These are phyloP conservation scores for Zaprionus africanus DNA, from an alignment of 1,140 invertebrate genomes.

Conservation along the genomic window DNA sequence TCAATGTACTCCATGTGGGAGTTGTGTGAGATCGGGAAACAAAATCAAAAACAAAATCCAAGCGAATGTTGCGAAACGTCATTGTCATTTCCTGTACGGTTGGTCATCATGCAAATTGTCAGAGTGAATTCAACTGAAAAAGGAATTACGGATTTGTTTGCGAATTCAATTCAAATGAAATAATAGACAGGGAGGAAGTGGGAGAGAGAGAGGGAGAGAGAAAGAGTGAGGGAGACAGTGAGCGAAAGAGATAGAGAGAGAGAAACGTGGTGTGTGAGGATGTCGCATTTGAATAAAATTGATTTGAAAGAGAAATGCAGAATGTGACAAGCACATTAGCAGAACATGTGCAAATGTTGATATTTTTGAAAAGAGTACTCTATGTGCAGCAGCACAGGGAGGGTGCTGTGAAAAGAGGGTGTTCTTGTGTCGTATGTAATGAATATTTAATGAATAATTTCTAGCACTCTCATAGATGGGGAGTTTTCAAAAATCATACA, in stretches of 20 bases:
- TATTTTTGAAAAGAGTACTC: background rate
- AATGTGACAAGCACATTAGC: constrained; percentile 23
- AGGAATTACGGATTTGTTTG: constrained; percentile 12
- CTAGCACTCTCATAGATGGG: background rate
- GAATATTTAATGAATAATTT: background rate
- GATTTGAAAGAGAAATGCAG: constrained; percentile 22
- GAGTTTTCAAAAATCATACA: background rate
- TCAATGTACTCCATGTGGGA: background rate
- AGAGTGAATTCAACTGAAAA: constrained; percentile 57
- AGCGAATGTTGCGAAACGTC: constrained; percentile 44
- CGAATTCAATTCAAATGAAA: constrained; percentile 12
- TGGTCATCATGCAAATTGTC: constrained; percentile 61
- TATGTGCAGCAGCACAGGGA: too few species aligned
- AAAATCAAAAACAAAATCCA: constrained; percentile 37
- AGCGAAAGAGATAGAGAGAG: background rate
- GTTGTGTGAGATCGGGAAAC: too few species aligned
- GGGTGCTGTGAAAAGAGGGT: background rate
- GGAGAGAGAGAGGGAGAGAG: background rate
- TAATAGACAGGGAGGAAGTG: background rate
- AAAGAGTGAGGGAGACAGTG: background rate
- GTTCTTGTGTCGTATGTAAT: constrained; percentile 12
- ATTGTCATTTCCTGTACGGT: constrained; percentile 34
- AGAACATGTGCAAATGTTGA: constrained; percentile 6
- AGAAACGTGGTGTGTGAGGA: background rate
- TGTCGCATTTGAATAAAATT: background rate